Evolutionary conservation across 2,888 invertebrate genomes (phyloP).

Genomic region (Drosophila birchii): DNA sequence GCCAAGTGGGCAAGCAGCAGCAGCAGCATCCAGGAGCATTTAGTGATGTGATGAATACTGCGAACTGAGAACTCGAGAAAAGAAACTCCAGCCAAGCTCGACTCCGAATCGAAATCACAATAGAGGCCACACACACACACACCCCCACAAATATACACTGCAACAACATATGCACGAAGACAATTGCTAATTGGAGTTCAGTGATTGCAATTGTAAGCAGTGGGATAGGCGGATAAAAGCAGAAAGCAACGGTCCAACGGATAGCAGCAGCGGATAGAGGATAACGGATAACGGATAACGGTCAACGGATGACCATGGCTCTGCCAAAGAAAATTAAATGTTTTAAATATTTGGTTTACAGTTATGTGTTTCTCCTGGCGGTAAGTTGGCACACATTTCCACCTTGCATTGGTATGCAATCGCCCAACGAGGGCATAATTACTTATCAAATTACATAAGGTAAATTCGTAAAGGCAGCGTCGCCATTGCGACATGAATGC

Average conservation of each 20-base stretch:
- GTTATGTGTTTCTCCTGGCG: constrained; percentile 84
- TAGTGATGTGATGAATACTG: constrained; percentile 27
- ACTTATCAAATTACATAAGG: constrained; percentile 35
- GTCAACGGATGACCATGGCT: constrained; percentile 71
- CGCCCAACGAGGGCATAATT: constrained; percentile 9
- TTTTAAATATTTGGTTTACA: constrained; percentile 85
- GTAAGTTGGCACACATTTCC: constrained; percentile 74
- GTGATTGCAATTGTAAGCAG: constrained; percentile 29
- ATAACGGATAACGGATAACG: constrained; percentile 9
- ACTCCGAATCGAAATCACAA: constrained; percentile 24
- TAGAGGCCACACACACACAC: constrained; percentile 29
- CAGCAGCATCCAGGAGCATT: constrained; percentile 32
- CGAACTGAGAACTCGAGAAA: constrained; percentile 19
- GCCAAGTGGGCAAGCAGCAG: constrained; percentile 21
- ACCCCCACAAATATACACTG: constrained; percentile 15
- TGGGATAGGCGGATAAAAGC: constrained; percentile 17
- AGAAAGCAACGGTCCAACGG: constrained; percentile 5
- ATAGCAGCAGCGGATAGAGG: constrained; percentile 14
- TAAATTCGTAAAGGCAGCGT: constrained; percentile 22
- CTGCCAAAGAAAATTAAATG: constrained; percentile 84
- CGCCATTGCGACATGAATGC: constrained; percentile 17
- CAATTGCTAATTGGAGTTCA: constrained; percentile 34
- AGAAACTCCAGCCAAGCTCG: constrained; percentile 12
- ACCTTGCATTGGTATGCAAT: constrained; percentile 28
- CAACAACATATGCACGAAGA: constrained; percentile 24